Conservation (phyloP, 1,140 invertebrate genomes). For the Drosophila lowei region DNA sequence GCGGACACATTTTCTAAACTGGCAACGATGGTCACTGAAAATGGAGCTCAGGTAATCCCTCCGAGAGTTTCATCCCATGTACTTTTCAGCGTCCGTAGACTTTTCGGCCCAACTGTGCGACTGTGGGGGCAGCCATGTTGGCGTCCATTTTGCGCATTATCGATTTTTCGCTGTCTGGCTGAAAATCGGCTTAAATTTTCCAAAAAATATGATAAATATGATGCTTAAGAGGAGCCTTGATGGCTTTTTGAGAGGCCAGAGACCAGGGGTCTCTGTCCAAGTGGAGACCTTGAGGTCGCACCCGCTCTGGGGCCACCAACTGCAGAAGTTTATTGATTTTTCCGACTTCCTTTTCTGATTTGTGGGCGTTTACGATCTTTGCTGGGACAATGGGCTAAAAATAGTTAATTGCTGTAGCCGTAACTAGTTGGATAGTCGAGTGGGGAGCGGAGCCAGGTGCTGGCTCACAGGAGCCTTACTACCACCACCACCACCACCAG, state of each 20-base stretch:
- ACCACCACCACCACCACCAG: background rate
- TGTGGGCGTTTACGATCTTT: constrained; percentile 31
- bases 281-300: constrained; percentile 9
- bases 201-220: constrained; percentile 14
- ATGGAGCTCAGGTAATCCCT: constrained; percentile 79
- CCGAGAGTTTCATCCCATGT: constrained; percentile 17
- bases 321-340: constrained; percentile 64
- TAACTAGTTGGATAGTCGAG: constrained; percentile 18
- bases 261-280: background rate
- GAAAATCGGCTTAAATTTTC: constrained; percentile 41
- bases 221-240: background rate
- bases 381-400: constrained; percentile 40
- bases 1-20: constrained; percentile 35
- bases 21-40: constrained; percentile 82
- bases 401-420: constrained; percentile 23
- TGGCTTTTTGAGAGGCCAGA: background rate
- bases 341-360: constrained; percentile 23
- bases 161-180: constrained; percentile 73
- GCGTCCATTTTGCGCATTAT: constrained; percentile 81
- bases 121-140: constrained; percentile 73
- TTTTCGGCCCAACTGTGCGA: constrained; percentile 41
- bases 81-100: constrained; percentile 13
- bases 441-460: background rate
- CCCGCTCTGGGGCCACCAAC: constrained; percentile 5
- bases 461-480: too few species aligned